Evolutionary conservation across 1,140 invertebrate species (phyloP), one percentile per base, ranked within the genome.

Genomic region (Drosophila virilis): DNA sequence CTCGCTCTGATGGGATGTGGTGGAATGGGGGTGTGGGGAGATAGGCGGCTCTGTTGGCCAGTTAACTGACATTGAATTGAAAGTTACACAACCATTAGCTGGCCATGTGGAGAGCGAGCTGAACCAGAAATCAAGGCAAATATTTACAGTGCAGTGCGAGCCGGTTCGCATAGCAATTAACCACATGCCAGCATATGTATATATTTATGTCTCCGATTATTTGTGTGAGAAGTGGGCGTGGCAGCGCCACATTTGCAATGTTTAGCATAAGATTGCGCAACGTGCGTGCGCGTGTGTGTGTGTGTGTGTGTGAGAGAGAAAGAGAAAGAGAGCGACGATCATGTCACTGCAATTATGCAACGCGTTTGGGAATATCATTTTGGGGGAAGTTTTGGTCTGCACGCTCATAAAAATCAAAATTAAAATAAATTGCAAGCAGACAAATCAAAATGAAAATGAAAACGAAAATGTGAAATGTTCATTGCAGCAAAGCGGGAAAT

Each of bases 231-330:
- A 38, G 74, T 73, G 76, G 83, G 83, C 82, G 82, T 82, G 83
- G 83, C 79, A 68, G 15, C 48, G 61, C 72, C 54, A 89, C 79
- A 86, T 89, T 86, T 83, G 83, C 83, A 88, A 76, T 83, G 60
- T 86, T 86, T 86, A 88, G 83, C 83, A 86, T 86, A 86, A 83
- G 82, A 80, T 86, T 86, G 84, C 83, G 83, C 84, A 86, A 86
- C 79, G 83, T 86, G 83, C 84, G 83, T 28, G 22, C 81, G 70
- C 51, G 71, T 74, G 57, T 68, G 38, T 38, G 17, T 40, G 33
- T 12, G 61, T 33, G 40, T 40, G 48, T 50, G 42, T 17, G 17
- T 17, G 17, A 17, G 17, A 17, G 17, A 17, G 17, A 17, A 17
- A 45, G 42, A 15, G 42, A 8, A 8, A 45, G 22, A 28, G 22